Evolutionary conservation across 2,797 vertebrate genomes (phyloP).

Genomic region (Pyrocephalus nanus): DNA sequence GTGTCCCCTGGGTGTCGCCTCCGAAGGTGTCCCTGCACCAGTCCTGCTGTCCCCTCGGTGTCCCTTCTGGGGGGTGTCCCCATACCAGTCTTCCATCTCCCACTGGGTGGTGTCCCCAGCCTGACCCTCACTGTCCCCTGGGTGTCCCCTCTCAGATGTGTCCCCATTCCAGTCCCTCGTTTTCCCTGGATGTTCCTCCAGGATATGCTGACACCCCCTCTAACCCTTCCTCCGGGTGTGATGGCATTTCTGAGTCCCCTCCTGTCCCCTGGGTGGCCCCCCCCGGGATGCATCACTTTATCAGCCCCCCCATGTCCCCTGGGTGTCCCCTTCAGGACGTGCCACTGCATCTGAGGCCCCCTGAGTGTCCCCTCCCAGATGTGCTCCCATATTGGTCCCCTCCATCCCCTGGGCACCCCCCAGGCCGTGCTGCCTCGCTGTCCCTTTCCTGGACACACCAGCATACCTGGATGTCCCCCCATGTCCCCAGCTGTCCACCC

Average conservation of each 20-base stretch:
- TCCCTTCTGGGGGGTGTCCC: background rate
- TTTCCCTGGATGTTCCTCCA: background rate
- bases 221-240: background rate
- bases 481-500: background rate
- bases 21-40: background rate
- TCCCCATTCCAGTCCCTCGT: background rate
- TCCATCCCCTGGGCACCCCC: background rate
- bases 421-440: background rate
- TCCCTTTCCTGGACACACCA: background rate
- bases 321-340: background rate
- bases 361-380: background rate
- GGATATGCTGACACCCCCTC: background rate
- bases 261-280: background rate
- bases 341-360: background rate
- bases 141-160: background rate
- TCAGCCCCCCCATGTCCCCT: background rate
- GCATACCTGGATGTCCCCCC: fast-evolving
- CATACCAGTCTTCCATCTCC: background rate
- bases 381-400: background rate
- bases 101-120: background rate
- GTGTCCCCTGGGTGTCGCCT: background rate
- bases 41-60: background rate
- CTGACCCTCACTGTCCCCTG: background rate
- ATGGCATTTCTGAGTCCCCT: background rate
- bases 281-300: background rate